phyloP scores from a whole-genome alignment of 1,140 invertebrate species.

The Oryctes rhinoceros region DNA sequence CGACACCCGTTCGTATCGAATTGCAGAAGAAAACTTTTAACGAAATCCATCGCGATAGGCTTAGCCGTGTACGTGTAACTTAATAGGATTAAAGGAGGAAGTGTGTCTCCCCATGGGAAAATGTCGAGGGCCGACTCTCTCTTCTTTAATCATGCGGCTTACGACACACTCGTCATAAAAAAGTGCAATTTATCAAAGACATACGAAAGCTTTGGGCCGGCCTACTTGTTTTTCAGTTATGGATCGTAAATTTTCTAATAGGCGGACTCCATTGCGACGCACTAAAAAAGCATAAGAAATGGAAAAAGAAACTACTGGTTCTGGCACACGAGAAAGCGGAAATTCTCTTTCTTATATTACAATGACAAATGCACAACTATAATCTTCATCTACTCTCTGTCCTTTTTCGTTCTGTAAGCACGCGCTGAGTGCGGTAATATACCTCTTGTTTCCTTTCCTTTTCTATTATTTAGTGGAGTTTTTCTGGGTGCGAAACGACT shows the following conservation, averaged over 20 bases:
- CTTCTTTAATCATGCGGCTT: slow-evolving; percentile 30
- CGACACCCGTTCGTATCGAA: background rate
- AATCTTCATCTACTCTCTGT: slow-evolving; percentile 24
- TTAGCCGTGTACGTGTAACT: slow-evolving; percentile 32
- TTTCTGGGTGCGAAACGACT: slow-evolving; percentile 19
- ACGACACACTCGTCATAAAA: slow-evolving; percentile 33
- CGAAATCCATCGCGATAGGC: slow-evolving; percentile 31
- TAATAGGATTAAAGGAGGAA: slow-evolving; percentile 20
- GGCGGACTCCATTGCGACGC: slow-evolving; percentile 7
- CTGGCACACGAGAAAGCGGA: slow-evolving; percentile 23
- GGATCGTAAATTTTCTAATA: slow-evolving; percentile 36
- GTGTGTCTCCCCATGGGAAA: slow-evolving; percentile 32
- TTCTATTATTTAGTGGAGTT: slow-evolving; percentile 33
- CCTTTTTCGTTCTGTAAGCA: background rate
- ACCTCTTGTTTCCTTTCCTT: slow-evolving; percentile 24
- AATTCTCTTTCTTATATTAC: slow-evolving; percentile 35
- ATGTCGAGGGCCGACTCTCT: slow-evolving; percentile 20
- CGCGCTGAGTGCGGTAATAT: slow-evolving; percentile 12
- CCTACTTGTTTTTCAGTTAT: slow-evolving; percentile 37
- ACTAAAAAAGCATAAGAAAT: slow-evolving; percentile 29
- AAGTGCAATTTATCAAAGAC: slow-evolving; percentile 33
- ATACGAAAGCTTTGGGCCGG: slow-evolving; percentile 3
- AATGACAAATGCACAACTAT: slow-evolving; percentile 37
- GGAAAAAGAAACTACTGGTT: slow-evolving; percentile 30
- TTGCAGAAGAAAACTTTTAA: slow-evolving; percentile 36